phyloP scores from a whole-genome alignment of 2,797 vertebrate species.

The Sphaeramia orbicularis region DNA sequence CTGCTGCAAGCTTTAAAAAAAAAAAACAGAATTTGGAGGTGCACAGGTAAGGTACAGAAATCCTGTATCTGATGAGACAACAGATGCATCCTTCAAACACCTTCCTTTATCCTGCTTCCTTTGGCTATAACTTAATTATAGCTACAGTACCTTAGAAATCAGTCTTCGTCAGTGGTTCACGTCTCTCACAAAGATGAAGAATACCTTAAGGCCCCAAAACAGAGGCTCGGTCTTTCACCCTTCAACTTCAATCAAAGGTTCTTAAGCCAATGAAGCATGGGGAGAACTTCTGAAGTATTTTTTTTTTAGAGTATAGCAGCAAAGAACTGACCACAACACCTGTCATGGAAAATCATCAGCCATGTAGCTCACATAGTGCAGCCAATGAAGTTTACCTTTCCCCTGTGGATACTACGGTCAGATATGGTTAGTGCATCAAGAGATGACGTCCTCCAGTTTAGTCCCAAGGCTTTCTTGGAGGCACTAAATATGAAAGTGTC shows the following conservation, averaged over 20 bases:
- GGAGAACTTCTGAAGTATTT: slow-evolving; percentile 66
- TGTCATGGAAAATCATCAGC: slow-evolving; percentile 67
- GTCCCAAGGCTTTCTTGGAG: slow-evolving; percentile 33
- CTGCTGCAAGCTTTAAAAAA: too few species aligned
- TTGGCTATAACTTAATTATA: slow-evolving; percentile 59
- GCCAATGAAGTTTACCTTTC: slow-evolving; percentile 62
- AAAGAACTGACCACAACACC: slow-evolving; percentile 70
- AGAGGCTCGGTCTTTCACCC: slow-evolving; percentile 65
- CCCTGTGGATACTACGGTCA: slow-evolving; percentile 59
- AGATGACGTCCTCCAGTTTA: slow-evolving; percentile 53
- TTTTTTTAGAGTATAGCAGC: slow-evolving; percentile 52
- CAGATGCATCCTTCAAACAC: slow-evolving; percentile 18
- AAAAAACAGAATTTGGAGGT: not conserved
- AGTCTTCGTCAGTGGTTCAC: slow-evolving; percentile 41
- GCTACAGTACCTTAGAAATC: slow-evolving; percentile 51
- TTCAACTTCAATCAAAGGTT: slow-evolving; percentile 72
- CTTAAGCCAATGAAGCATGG: slow-evolving; percentile 45
- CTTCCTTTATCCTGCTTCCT: slow-evolving; percentile 27
- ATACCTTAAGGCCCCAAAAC: slow-evolving; percentile 49
- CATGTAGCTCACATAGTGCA: slow-evolving; percentile 60
- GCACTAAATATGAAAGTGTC: slow-evolving; percentile 46
- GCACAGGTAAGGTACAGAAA: slow-evolving; percentile 2
- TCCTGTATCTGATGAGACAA: slow-evolving; percentile 22
- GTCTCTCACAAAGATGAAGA: slow-evolving; percentile 52
- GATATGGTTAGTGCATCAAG: slow-evolving; percentile 50